Conservation (phyloP, 2,797 vertebrate species). For the Pipistrellus pipistrellus region DNA sequence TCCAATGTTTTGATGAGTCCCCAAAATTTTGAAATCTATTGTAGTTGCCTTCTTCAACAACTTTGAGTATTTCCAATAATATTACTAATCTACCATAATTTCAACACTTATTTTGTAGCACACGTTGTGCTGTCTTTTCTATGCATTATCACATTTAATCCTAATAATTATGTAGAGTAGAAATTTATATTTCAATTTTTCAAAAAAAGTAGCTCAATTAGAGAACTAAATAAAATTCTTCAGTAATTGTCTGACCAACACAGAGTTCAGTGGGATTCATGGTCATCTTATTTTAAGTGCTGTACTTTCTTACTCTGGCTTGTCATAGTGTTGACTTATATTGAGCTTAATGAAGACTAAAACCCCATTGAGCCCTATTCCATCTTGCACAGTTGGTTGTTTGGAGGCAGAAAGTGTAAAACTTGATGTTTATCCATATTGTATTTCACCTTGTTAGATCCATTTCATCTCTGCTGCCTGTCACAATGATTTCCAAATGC, state of each 20-base stretch:
- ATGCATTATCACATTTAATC: neutral
- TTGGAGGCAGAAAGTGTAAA: neutral
- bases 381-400: neutral
- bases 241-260: neutral
- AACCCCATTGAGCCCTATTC: neutral
- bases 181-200: neutral
- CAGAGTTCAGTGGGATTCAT: neutral
- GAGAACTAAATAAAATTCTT: slow-evolving; percentile 1
- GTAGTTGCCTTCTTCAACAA: neutral
- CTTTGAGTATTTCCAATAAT: neutral
- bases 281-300: neutral
- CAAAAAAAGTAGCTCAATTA: neutral
- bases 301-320: neutral
- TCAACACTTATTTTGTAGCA: neutral
- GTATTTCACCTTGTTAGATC: neutral
- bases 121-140: neutral
- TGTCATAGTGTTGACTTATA: neutral
- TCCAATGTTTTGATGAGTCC: neutral
- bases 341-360: neutral
- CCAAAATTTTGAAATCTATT: neutral
- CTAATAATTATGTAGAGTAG: neutral
- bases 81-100: neutral
- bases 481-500: slow-evolving; percentile 10
- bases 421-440: neutral
- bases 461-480: neutral